Evolutionary conservation across 2,888 invertebrate species (phyloP), one percentile per base, ranked within the genome.

Genomic region (Platycheirus rosarum): DNA sequence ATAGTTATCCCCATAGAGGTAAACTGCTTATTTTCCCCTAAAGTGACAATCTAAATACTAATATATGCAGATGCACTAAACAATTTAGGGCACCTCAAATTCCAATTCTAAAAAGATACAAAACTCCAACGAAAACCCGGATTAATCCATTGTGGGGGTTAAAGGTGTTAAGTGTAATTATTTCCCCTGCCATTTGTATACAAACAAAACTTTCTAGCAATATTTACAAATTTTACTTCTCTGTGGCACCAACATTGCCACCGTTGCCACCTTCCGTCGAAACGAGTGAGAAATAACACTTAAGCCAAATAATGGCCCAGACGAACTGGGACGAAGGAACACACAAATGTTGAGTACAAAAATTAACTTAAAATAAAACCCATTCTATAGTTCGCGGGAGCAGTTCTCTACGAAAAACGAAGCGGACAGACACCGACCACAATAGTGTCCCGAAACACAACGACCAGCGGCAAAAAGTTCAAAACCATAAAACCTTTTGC

Each of bases 151-250:
- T 77, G 70, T 66, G 63, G 57, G 44, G 62, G 71, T 57, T 63
- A 51, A 57, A 77, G 77, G 82, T 77, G 82, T 77, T 82, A 82
- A 82, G 29, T 55, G 71, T 73, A 77, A 82, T 77, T 71, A 77
- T 71, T 76, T 65, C 23, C 23, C 40, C 76, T 23, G 49, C 46
- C 69, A 70, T 80, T 80, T 70, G 51, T 57, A 13, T 75, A 63
- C 20, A 35, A 53, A 63, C 20, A 35, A 53, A 78, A 71, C 29
- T 69, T 57, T 65, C 23, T 29, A 66, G 53, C 35, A 63, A 63
- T 65, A 46, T 77, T 40, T 40, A 42, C n/a, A 26, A 32, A 32
- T 40, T 51, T 46, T 37, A 20, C 42, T 32, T 16, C 35, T 37
- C 42, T 71, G 70, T 71, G 76, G 66, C 66, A 6, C 1, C 49